Base-by-base conservation (phyloP, 2,113 vertebrate species). In the Leiothrix lutea region DNA sequence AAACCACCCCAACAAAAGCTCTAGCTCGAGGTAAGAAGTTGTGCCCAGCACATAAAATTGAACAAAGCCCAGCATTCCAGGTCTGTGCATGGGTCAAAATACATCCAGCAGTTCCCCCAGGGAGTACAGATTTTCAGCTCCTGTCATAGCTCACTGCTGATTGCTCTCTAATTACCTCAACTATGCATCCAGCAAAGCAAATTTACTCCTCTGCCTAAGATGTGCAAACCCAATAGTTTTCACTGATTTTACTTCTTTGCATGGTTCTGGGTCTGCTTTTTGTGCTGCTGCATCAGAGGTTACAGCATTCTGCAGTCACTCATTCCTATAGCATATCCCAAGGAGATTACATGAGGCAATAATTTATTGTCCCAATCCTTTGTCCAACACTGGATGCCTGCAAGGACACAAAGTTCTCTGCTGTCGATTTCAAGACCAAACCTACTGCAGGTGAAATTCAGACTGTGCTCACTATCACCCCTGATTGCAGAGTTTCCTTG, bases 211-310 rank as follows among this genome's bases (percentile, higher is more conserved):
- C 23, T 88, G 24, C 9, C 33, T 8, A 9, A 67, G 42, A 70
- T 0, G 3, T 36, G 14, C 42, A 89, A 75, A 80, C 5, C 3
- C 23, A 44, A 12, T 1, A 0, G 0, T 62, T 81, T 66, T 14
- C 33, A 29, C 36, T 47, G 12, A 26, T 65, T 69, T 24, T 8
- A 25, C 28, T 57, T 53, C 45, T 70, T 42, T 6, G 4, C 19
- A 6, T 28, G 18, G 42, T 28, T 78, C 50, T 84, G 42, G 17
- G 15, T 67, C 70, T 67, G 57, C 14, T 70, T 70, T 69, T 26
- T 31, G 16, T 47, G 44, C 48, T 86, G 48, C 58, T 91, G 19
- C 28, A 45, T 45, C 54, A 84, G 56, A 57, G 12, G 19, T 57
- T 47, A 23, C 11, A 35, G 35, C 15, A 28, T 67, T 51, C 58